A percentile compares a stretch with the other conserved stretches of the same genome.
Conservation (phyloP, 2,888 invertebrate genomes). For the Phasia obesa region DNA sequence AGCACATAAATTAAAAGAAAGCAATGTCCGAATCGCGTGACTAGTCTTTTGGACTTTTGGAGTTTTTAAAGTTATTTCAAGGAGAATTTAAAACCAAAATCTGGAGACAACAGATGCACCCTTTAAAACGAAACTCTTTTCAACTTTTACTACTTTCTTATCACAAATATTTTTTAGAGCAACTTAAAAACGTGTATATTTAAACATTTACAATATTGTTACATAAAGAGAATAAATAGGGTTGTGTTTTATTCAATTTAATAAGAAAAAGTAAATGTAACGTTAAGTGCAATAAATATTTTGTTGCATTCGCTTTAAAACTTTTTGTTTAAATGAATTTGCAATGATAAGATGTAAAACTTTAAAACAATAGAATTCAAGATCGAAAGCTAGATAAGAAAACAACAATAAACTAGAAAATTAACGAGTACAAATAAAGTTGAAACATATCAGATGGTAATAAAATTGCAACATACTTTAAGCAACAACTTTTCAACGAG, state of each 20-base stretch:
- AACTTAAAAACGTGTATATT: too few relatives aligned
- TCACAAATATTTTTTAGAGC: too few relatives aligned
- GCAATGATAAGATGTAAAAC: constrained; percentile 13
- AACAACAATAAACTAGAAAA: constrained; percentile 40
- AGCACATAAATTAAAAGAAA: too few relatives aligned
- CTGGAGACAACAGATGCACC: not conserved
- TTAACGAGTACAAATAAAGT: constrained; percentile 52
- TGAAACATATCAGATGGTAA: constrained; percentile 58
- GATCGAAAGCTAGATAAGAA: constrained; percentile 60
- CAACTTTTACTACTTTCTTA: too few relatives aligned
- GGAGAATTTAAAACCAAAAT: not conserved
- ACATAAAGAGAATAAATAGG: too few relatives aligned
- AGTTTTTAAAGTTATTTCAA: not conserved
- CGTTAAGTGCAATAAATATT: constrained; percentile 6
- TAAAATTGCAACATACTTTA: constrained; percentile 59
- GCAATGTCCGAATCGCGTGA: constrained; percentile 50
- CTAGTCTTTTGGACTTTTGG: constrained; percentile 19
- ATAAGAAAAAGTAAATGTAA: not conserved
- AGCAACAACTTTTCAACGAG: constrained; percentile 61
- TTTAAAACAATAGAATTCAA: constrained; percentile 2
- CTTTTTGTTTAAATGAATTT: constrained; percentile 11
- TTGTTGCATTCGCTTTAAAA: not conserved
- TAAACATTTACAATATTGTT: too few relatives aligned
- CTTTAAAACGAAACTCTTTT: not conserved
- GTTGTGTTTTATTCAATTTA: not conserved